Evolutionary conservation across 92 coral and sea anemone species (phyloP), one percentile per base, ranked within the genome.

Genomic region (Phenganax stokvisi): DNA sequence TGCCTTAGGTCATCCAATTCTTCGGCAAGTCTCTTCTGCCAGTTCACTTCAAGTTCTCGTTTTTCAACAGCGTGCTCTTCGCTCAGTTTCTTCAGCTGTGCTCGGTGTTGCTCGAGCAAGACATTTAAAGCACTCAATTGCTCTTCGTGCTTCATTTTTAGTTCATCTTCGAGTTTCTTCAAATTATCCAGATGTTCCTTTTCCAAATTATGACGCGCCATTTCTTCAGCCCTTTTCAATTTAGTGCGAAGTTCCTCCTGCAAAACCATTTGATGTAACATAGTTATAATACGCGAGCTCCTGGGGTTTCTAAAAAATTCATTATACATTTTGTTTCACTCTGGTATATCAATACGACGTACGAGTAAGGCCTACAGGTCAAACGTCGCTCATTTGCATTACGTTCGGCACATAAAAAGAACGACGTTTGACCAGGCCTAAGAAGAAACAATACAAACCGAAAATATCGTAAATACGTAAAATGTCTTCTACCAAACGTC

Each of bases 161-260:
- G 90, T 79, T 83, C 86, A 12, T 84, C 74, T 84, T 96, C 99
- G 7, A 96, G 92, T 54, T 90, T 92, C 58, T 91, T 89, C 64
- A 96, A 81, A 87, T 87, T 96, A 66, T 96, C 96, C 25, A 96
- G 75, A 52, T 96, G 99, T 84, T 92, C 99, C 81, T 91, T 92
- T 73, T 96, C 99, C 3, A 96, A 86, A 68, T 90, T 96, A 61
- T 88, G 88, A 10, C 93, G 92, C 6, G 97, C 99, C 6, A 90
- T 85, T 74, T 96, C 99, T 71, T 89, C 91, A 11, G 99, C 96
- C 87, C 92, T 90, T 81, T 92, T 91, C 30, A 96, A 85, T 81
- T 92, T 93, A 6, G 92, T 90, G 57, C 92, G 91, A 74, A 92
- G 86, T 54, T 85, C 89, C 80, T 88, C 89, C 73, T 68, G 47